Evolutionary conservation across 2,113 vertebrate species (phyloP).

Genomic region (Varanus komodoensis): DNA sequence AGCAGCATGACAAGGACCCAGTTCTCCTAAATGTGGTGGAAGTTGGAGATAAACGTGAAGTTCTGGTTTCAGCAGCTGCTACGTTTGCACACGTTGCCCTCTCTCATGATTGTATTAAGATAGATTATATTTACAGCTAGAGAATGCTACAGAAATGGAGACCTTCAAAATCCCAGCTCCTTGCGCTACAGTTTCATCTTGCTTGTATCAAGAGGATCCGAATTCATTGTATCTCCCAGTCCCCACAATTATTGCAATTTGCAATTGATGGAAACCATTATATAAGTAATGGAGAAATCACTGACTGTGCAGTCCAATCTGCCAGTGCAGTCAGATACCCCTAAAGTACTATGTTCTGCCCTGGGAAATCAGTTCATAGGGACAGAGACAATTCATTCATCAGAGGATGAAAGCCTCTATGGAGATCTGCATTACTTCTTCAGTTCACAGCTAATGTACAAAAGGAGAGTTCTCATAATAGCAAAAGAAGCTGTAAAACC

Average conservation of each 20-base stretch:
- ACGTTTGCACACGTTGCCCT: too few species aligned
- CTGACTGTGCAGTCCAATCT: slow-evolving; percentile 9
- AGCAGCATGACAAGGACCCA: not conserved
- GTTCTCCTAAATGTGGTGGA: not conserved
- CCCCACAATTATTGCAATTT: slow-evolving; percentile 23
- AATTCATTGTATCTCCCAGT: not conserved
- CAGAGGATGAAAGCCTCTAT: slow-evolving; percentile 1
- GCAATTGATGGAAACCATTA: slow-evolving; percentile 20
- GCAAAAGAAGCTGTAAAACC: slow-evolving; percentile 7
- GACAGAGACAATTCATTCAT: slow-evolving; percentile 27
- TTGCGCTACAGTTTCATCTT: not conserved
- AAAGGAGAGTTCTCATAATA: slow-evolving; percentile 26
- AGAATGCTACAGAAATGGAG: not conserved
- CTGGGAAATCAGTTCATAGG: slow-evolving; percentile 22
- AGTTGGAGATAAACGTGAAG: not conserved
- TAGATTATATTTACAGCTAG: not conserved
- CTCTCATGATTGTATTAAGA: not conserved
- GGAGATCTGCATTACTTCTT: slow-evolving; percentile 12
- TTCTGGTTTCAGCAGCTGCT: not conserved
- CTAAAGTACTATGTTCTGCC: slow-evolving; percentile 8
- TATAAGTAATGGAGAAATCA: slow-evolving; percentile 19
- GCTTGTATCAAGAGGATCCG: too few species aligned
- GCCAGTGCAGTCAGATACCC: not conserved
- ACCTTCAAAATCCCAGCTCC: not conserved
- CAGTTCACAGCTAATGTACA: slow-evolving; percentile 32